These are phyloP conservation scores for Alcis repandata DNA, from an alignment of 2,888 invertebrate genomes.

Conservation along the genomic window DNA sequence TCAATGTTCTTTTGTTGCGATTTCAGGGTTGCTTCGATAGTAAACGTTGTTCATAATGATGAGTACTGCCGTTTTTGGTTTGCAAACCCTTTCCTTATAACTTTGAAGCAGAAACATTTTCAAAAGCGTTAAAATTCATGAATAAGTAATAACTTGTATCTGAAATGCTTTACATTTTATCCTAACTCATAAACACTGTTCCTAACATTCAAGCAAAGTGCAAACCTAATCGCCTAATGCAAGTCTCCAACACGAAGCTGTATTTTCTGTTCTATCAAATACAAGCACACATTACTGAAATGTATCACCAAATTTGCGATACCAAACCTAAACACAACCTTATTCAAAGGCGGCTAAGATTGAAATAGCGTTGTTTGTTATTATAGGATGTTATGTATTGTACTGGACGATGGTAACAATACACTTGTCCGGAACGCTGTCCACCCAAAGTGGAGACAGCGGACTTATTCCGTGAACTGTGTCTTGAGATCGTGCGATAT, in stretches of 20 bases:
- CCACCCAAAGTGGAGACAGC: constrained; percentile 34
- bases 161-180: background rate
- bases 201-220: constrained; percentile 9
- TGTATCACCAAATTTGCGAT: constrained; percentile 19
- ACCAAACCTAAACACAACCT: background rate
- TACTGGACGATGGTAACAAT: constrained; percentile 41
- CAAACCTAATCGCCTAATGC: constrained; percentile 35
- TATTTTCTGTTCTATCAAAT: constrained; percentile 20
- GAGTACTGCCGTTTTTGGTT: too few species aligned
- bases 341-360: constrained; percentile 7
- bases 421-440: constrained; percentile 39
- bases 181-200: background rate
- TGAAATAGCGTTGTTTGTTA: constrained; percentile 11
- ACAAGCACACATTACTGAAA: constrained; percentile 17
- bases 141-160: too few species aligned
- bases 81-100: too few species aligned
- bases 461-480: constrained; percentile 36
- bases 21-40: too few species aligned
- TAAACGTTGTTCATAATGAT: too few species aligned
- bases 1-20: too few species aligned
- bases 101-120: too few species aligned
- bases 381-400: constrained; percentile 16
- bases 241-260: constrained; percentile 21
- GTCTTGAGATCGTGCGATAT: constrained; percentile 13
- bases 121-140: too few species aligned